These are phyloP conservation scores for Teleopsis dalmanni DNA, from an alignment of 1,140 invertebrate species.

Conservation along the genomic window DNA sequence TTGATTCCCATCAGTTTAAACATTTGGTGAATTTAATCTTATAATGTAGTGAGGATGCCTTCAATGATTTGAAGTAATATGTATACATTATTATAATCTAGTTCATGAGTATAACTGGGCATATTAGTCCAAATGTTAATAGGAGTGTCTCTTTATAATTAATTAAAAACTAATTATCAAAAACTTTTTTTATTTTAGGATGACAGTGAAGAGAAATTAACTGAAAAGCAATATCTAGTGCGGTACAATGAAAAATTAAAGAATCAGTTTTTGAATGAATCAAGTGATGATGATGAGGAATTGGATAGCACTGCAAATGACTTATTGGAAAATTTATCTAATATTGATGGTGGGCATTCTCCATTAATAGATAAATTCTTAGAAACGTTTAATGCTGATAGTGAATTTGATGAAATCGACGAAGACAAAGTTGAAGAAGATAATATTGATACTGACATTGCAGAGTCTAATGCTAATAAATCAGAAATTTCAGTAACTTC, in stretches of 20 bases:
- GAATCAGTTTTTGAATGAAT: slow-evolving; percentile 27
- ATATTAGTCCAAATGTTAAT: neutral
- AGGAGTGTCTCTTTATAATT: neutral
- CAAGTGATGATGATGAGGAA: slow-evolving; percentile 27
- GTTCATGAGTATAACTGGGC: neutral
- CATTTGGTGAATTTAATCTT: too few species aligned
- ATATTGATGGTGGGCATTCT: slow-evolving; percentile 13
- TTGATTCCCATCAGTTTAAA: too few species aligned
- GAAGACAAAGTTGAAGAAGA: slow-evolving; percentile 12
- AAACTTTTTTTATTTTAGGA: slow-evolving; percentile 14
- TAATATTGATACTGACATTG: slow-evolving; percentile 9
- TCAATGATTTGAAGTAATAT: neutral
- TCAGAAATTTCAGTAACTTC: neutral
- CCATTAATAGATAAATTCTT: slow-evolving; percentile 31
- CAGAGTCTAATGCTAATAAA: neutral
- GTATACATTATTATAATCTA: neutral
- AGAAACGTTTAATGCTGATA: slow-evolving; percentile 17
- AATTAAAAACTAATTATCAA: neutral
- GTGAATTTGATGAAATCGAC: slow-evolving; percentile 6
- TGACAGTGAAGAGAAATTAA: slow-evolving; percentile 26
- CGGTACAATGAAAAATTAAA: slow-evolving; percentile 34
- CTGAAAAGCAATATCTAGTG: slow-evolving; percentile 27
- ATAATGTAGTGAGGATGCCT: neutral
- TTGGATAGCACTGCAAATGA: slow-evolving; percentile 19
- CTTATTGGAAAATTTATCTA: slow-evolving; percentile 19